These are phyloP conservation scores for Tiliacea citrago DNA, from an alignment of 2,888 invertebrate genomes.

Conservation along the genomic window DNA sequence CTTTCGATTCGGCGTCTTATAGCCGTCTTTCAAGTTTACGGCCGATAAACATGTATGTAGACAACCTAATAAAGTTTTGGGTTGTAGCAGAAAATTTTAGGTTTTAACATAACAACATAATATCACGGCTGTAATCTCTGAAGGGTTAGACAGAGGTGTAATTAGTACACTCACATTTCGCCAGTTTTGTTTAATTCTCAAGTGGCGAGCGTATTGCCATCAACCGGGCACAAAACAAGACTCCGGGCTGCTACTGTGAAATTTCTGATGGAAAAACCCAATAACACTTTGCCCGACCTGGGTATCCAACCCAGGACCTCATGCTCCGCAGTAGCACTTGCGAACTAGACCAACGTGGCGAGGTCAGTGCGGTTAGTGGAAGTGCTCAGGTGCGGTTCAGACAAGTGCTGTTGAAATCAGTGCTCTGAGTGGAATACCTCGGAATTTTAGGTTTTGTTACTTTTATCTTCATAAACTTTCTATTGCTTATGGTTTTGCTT, in stretches of 20 bases:
- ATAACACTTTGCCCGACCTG: neutral
- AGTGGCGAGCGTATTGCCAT: neutral
- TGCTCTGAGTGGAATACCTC: too few species aligned
- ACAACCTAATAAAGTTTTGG: slow-evolving; percentile 51
- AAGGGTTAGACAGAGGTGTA: neutral
- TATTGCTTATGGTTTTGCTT: slow-evolving; percentile 1
- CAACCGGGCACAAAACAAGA: neutral
- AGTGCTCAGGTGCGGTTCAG: too few species aligned
- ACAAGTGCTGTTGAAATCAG: too few species aligned
- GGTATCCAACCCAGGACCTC: neutral
- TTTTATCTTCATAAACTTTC: slow-evolving; percentile 22
- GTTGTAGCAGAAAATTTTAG: slow-evolving; percentile 32
- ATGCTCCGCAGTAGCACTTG: neutral
- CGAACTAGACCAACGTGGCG: neutral
- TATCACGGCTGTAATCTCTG: neutral
- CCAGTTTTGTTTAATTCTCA: neutral
- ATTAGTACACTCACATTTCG: neutral
- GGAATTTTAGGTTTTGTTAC: neutral
- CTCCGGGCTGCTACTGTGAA: neutral
- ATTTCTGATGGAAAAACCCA: neutral
- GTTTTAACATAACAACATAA: neutral
- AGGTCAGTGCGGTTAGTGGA: too few species aligned
- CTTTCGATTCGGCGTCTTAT: slow-evolving; percentile 57
- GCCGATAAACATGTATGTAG: slow-evolving; percentile 58
- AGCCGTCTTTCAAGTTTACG: slow-evolving; percentile 57